Conservation (phyloP, 2,113 vertebrate genomes). For the Callorhinus ursinus region DNA sequence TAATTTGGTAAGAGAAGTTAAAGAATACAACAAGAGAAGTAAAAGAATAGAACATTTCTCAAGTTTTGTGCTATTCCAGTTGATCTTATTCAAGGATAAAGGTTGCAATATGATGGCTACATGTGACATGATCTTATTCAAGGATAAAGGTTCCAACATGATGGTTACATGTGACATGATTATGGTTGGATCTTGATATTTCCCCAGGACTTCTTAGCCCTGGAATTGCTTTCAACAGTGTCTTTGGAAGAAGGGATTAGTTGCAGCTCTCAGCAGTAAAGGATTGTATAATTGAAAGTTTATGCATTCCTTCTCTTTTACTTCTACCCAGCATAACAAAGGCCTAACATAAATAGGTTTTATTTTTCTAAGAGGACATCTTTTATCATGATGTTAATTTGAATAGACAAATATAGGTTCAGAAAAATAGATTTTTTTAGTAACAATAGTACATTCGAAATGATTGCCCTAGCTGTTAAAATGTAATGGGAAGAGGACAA, state of each 20-base stretch:
- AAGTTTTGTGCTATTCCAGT: neutral
- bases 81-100: constrained; percentile 38
- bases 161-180: neutral
- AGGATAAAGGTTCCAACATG: constrained; percentile 38
- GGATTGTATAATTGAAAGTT: neutral
- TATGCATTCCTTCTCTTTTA: neutral
- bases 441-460: neutral
- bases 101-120: neutral
- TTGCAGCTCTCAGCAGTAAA: neutral
- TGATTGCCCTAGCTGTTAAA: neutral
- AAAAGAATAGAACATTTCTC: neutral
- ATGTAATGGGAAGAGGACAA: neutral
- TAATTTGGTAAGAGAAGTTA: neutral
- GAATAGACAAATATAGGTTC: neutral
- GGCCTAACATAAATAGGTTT: neutral
- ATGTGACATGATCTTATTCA: neutral
- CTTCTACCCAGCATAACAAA: neutral
- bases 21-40: neutral
- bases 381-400: neutral
- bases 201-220: neutral
- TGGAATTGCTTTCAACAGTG: neutral
- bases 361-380: constrained; percentile 24
- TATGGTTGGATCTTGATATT: neutral
- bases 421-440: neutral
- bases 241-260: neutral